These are phyloP conservation scores for Engraulis encrasicolus DNA, from an alignment of 2,113 vertebrate genomes.

Conservation along the genomic window DNA sequence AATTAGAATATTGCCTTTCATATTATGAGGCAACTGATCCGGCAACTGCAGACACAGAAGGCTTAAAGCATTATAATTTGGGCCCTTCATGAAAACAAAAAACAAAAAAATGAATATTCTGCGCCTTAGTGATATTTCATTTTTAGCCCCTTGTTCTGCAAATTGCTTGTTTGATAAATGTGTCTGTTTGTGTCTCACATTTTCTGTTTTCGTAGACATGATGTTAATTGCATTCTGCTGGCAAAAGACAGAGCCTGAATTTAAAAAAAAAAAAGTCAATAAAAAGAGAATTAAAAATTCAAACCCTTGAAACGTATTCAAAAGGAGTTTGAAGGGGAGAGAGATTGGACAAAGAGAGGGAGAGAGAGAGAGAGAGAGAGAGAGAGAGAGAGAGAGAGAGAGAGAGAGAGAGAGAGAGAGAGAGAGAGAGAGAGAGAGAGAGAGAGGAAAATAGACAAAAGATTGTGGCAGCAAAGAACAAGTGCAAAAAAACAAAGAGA, in stretches of 20 bases:
- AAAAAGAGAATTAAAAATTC: too few relatives aligned
- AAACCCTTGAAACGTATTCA: neutral
- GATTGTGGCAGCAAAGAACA: neutral
- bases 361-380: neutral
- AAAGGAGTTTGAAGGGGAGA: neutral
- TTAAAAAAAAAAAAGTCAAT: neutral
- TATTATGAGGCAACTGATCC: neutral
- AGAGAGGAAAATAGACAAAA: neutral
- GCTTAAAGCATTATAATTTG: conserved; percentile 4
- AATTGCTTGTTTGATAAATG: conserved; percentile 60
- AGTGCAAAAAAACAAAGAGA: too few relatives aligned
- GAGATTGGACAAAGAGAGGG: neutral
- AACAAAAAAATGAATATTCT: neutral
- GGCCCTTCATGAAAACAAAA: neutral
- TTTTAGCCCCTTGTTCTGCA: conserved; percentile 39
- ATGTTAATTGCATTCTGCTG: conserved; percentile 62
- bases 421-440: conserved; percentile 19
- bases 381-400: conserved; percentile 31
- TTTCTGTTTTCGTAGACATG: conserved; percentile 61
- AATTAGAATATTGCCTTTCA: conserved; percentile 4
- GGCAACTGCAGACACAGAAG: neutral
- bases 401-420: conserved; percentile 26
- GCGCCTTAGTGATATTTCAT: neutral
- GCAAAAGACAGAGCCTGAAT: conserved; percentile 43
- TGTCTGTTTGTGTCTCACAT: conserved; percentile 46